Evolutionary conservation across 2,888 invertebrate species (phyloP).

Genomic region (Siphonodentalium dalli): DNA sequence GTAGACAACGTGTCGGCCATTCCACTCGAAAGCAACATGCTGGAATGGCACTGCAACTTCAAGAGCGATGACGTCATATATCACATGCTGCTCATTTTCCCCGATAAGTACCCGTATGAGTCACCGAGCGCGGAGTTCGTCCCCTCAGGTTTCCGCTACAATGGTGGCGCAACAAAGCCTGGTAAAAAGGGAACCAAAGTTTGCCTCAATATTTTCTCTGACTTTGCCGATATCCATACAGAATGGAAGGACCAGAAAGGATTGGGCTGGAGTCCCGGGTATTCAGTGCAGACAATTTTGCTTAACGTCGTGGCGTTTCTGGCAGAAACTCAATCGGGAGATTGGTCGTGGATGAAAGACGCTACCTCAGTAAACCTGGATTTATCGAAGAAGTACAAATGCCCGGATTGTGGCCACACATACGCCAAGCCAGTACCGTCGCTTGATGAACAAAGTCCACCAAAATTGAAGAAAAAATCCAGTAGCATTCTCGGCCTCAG

Average conservation of each 20-base stretch:
- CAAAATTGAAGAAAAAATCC: conserved; percentile 15
- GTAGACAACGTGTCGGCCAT: conserved; percentile 51
- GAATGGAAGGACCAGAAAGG: conserved; percentile 55
- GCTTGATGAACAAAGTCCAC: conserved; percentile 24
- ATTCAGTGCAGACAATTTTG: conserved; percentile 53
- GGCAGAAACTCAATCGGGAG: conserved; percentile 44
- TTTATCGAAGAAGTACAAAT: conserved; percentile 39
- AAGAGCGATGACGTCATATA: conserved; percentile 47
- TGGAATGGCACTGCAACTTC: conserved; percentile 59
- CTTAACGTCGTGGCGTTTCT: conserved; percentile 53
- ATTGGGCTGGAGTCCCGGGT: conserved; percentile 53
- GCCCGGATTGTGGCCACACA: conserved; percentile 51
- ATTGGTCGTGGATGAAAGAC: conserved; percentile 32
- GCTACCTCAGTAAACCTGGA: conserved; percentile 35
- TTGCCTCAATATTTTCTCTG: conserved; percentile 54
- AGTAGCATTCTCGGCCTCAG: conserved; percentile 3
- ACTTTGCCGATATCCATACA: conserved; percentile 49
- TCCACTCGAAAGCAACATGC: conserved; percentile 51
- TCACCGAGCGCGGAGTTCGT: conserved; percentile 56
- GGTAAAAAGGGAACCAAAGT: conserved; percentile 53
- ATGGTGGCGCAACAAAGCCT: conserved; percentile 48
- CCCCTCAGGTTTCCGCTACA: conserved; percentile 46
- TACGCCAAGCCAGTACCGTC: conserved; percentile 48
- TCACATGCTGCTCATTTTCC: conserved; percentile 49
- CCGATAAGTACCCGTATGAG: conserved; percentile 49